phyloP scores from a whole-genome alignment of 2,888 invertebrate genomes.

The Danaus chrysippus region DNA sequence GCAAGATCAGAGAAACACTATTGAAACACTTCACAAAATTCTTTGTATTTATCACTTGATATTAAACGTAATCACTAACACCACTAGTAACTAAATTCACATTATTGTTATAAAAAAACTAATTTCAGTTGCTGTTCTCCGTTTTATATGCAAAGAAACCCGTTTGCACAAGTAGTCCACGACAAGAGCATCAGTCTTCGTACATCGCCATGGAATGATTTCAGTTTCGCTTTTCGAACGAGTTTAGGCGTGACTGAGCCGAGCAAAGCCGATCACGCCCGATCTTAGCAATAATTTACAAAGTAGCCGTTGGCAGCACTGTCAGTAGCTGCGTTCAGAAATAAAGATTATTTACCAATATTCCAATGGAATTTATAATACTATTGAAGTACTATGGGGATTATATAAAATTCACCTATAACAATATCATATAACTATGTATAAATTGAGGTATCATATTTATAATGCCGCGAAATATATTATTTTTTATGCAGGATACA shows the following conservation, averaged over 20 bases:
- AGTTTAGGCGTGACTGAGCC: slow-evolving; percentile 77
- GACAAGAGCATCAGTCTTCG: slow-evolving; percentile 77
- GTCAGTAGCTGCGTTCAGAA: slow-evolving; percentile 42
- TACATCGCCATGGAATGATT: slow-evolving; percentile 76
- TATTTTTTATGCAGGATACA: too few species aligned
- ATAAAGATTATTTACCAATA: background rate
- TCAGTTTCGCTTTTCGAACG: slow-evolving; percentile 76
- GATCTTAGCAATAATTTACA: slow-evolving; percentile 40
- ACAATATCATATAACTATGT: too few species aligned
- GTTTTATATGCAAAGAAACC: slow-evolving; percentile 64
- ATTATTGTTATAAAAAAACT: slow-evolving; percentile 63
- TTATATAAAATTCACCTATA: too few species aligned
- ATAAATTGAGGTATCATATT: too few species aligned
- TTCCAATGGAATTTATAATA: background rate
- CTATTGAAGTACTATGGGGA: too few species aligned
- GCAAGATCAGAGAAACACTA: slow-evolving; percentile 55
- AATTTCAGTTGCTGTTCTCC: slow-evolving; percentile 63
- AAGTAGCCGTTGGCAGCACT: slow-evolving; percentile 50
- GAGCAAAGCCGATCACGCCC: slow-evolving; percentile 62
- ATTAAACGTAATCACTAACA: slow-evolving; percentile 63
- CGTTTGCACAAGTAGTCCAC: slow-evolving; percentile 69
- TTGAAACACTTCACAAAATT: slow-evolving; percentile 70
- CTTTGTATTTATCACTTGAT: slow-evolving; percentile 61
- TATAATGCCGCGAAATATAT: too few species aligned
- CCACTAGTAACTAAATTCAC: slow-evolving; percentile 67